These are phyloP conservation scores for Cheilosia grossa DNA, from an alignment of 2,888 invertebrate genomes.

Conservation along the genomic window DNA sequence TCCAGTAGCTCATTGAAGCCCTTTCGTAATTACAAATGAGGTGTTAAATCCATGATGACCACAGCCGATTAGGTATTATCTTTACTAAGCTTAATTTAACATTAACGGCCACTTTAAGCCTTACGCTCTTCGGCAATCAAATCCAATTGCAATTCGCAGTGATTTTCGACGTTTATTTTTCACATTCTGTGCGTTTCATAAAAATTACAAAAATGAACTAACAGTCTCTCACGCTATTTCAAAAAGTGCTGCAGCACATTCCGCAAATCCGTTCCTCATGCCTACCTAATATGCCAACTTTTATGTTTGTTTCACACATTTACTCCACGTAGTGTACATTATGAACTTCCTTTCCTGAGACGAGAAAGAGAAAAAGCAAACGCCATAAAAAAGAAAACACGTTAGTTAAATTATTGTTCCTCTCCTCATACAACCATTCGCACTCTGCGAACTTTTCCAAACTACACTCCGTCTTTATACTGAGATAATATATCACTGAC, in stretches of 20 bases:
- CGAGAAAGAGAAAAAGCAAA: not conserved
- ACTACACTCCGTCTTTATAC: constrained; percentile 14
- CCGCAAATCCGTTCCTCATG: constrained; percentile 13
- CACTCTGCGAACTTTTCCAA: constrained; percentile 13
- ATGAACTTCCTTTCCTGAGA: constrained; percentile 23
- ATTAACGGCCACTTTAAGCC: no score
- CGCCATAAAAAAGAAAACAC: constrained; percentile 32
- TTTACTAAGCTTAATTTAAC: no score
- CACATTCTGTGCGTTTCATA: no score
- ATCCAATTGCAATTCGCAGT: no score
- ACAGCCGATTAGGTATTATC: no score
- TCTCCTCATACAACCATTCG: not conserved
- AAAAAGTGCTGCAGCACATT: not conserved
- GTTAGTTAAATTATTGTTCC: constrained; percentile 46
- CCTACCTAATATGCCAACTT: not conserved
- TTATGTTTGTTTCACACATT: constrained; percentile 30
- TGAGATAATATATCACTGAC: constrained; percentile 44
- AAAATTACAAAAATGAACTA: no score
- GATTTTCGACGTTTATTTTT: no score
- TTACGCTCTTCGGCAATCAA: no score
- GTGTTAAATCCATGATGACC: no score
- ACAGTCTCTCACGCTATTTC: not conserved
- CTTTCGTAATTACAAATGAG: no score
- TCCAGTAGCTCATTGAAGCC: no score
- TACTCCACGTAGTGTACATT: constrained; percentile 19